phyloP scores from a whole-genome alignment of 1,140 invertebrate species.

The Bombyx mori region ASM3026992v2 NC_085120.1:1080501-1081000 shows the following conservation, averaged over 20 bases:
- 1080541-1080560: too few relatives aligned
- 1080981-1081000: conserved; percentile 36
- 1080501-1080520: too few relatives aligned
- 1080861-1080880: conserved; percentile 73
- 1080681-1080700: conserved; percentile 66
- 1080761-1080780: conserved; percentile 57
- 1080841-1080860: conserved; percentile 72
- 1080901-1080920: conserved; percentile 61
- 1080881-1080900: conserved; percentile 64
- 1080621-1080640: too few relatives aligned
- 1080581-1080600: too few relatives aligned
- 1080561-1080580: too few relatives aligned
- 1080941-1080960: conserved; percentile 63
- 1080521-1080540: too few relatives aligned
- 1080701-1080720: conserved; percentile 51
- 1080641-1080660: too few relatives aligned
- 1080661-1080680: too few relatives aligned
- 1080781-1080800: conserved; percentile 35
- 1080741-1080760: conserved; percentile 61
- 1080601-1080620: too few relatives aligned
- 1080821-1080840: conserved; percentile 39
- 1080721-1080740: conserved; percentile 54
- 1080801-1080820: conserved; percentile 28
- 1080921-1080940: conserved; percentile 53
- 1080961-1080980: conserved; percentile 72